Evolutionary conservation across 2,888 invertebrate genomes (phyloP).

Genomic region (Dolomedes plantarius): DNA sequence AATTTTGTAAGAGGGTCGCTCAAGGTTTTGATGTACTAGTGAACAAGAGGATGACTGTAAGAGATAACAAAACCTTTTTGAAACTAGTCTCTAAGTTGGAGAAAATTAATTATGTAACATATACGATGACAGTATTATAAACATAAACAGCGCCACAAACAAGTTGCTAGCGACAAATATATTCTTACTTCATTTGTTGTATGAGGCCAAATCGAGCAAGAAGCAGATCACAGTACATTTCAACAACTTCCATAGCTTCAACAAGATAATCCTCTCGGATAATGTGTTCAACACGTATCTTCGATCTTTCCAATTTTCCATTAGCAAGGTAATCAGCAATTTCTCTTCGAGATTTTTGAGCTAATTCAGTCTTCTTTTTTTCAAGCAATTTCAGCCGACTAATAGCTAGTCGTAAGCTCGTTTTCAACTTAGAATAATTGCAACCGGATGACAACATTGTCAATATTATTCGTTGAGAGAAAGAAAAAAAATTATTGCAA

Average conservation of each 20-base stretch:
- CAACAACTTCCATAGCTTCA: slow-evolving; percentile 95
- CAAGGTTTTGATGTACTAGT: too few relatives aligned
- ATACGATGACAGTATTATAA: too few relatives aligned
- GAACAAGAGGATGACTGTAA: too few relatives aligned
- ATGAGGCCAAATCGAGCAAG: slow-evolving; percentile 97
- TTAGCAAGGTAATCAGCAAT: slow-evolving; percentile 93
- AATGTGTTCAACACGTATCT: slow-evolving; percentile 98
- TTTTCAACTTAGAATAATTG: slow-evolving; percentile 96
- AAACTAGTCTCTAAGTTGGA: too few relatives aligned
- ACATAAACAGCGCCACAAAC: too few relatives aligned
- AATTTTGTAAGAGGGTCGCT: too few relatives aligned
- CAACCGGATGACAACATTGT: slow-evolving; percentile 92
- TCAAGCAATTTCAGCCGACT: slow-evolving; percentile 95
- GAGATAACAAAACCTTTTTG: too few relatives aligned
- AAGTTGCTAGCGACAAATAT: too few relatives aligned
- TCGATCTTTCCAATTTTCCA: slow-evolving; percentile 82
- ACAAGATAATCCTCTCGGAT: slow-evolving; percentile 99
- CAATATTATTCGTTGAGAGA: not conserved
- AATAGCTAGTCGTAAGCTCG: slow-evolving; percentile 92
- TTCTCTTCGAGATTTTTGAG: slow-evolving; percentile 96
- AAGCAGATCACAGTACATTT: slow-evolving; percentile 99
- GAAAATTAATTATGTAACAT: too few relatives aligned
- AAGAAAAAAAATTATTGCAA: not conserved
- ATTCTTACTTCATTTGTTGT: slow-evolving; percentile 92
- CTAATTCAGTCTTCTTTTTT: slow-evolving; percentile 97